phyloP scores from a whole-genome alignment of 92 coral and sea anemone genomes.

The Ricordea florida region DNA sequence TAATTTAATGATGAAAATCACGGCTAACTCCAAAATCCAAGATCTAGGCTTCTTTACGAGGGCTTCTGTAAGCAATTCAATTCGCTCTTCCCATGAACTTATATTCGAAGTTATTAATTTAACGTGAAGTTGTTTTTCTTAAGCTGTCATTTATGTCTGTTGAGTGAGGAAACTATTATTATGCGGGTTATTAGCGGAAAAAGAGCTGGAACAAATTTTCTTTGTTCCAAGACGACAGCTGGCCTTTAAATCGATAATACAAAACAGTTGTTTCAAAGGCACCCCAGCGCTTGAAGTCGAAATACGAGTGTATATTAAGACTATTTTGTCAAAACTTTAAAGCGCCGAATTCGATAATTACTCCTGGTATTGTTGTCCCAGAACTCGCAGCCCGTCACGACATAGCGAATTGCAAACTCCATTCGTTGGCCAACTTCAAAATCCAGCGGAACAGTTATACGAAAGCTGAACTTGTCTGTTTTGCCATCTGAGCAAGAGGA shows the following conservation, averaged over 20 bases:
- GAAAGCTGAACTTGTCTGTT: conserved; percentile 78
- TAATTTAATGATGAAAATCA: no score
- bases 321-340: background rate
- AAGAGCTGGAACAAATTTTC: background rate
- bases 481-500: conserved; percentile 61
- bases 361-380: conserved; percentile 70
- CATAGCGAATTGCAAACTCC: conserved; percentile 69
- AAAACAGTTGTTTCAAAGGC: no score
- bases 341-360: conserved; percentile 45
- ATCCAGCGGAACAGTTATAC: conserved; percentile 38
- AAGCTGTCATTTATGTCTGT: no score
- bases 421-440: conserved; percentile 38
- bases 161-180: no score
- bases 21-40: no score
- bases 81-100: no score
- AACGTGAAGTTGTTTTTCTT: no score
- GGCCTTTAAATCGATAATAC: no score
- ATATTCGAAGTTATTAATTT: no score
- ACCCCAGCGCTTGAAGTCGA: background rate
- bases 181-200: background rate
- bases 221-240: background rate
- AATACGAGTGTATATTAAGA: background rate
- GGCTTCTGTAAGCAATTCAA: no score
- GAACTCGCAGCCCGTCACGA: conserved; percentile 54
- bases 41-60: no score